Evolutionary conservation across 2,888 invertebrate genomes (phyloP).

Genomic region (Caenorhabditis sp.): DNA sequence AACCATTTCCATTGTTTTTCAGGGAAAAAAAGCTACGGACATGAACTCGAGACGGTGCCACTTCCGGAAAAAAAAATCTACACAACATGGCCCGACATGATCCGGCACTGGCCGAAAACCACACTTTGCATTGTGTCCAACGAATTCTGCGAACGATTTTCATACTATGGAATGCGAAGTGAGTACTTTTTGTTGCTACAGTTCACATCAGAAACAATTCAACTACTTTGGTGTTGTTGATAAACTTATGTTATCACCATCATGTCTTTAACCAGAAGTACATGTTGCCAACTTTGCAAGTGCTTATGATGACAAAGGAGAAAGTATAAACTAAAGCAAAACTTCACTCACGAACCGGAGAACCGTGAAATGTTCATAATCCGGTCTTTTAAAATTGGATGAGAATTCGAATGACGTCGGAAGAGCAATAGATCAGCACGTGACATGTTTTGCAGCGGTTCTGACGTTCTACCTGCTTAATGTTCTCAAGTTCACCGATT

Average conservation of each 20-base stretch:
- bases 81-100: constrained; percentile 71
- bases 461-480: constrained; percentile 90
- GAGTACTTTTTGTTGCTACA: constrained; percentile 45
- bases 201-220: no score
- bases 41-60: constrained; percentile 51
- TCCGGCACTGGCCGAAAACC: constrained; percentile 75
- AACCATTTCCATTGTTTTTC: neutral
- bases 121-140: constrained; percentile 87
- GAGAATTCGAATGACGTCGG: constrained; percentile 27
- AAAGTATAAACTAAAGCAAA: neutral
- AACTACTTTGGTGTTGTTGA: neutral
- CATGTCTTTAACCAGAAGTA: neutral
- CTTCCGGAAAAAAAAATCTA: constrained; percentile 62
- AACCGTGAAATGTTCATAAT: constrained; percentile 27
- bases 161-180: constrained; percentile 97
- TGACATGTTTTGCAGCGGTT: constrained; percentile 85
- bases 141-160: constrained; percentile 98
- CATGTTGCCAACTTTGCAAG: constrained; percentile 16
- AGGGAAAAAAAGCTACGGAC: constrained; percentile 41
- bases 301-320: no score
- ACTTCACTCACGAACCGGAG: constrained; percentile 4
- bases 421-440: constrained; percentile 28
- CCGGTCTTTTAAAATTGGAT: constrained; percentile 26
- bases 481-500: constrained; percentile 86
- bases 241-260: neutral